Evolutionary conservation across 2,797 vertebrate genomes (phyloP), one percentile per base, ranked within the genome.

Genomic region (Eospalax fontanierii): DNA sequence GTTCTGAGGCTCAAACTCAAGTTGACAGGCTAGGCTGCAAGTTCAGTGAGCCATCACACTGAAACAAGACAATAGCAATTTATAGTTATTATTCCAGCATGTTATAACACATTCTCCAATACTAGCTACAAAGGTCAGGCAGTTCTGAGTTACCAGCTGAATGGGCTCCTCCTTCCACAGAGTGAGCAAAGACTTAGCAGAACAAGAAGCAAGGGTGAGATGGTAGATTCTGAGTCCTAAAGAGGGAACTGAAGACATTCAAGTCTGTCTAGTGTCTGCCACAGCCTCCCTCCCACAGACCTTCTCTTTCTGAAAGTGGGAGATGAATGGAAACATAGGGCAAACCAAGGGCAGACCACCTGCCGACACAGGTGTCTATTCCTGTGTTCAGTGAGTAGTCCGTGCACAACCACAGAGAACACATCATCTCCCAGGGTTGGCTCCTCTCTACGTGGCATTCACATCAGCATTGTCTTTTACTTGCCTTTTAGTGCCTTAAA

Each of bases 151-250:
- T 6, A 4, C 0, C 0, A 3, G 54, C 33, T 50, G 21, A 80
- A 76, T 9, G 40, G 28, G n/a, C 26, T 84, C 8, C n/a, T 4
- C 28, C 15, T 46, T 46, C 54, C 65, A 71, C 0, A 1, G 1
- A 38, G 14, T 33, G 38, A 82, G 4, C 70, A 15, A 43, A 59
- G 43, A 15, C 11, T 40, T 33, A 46, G 19, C 38, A 40, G 38
- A 74, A 1, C 4, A 2, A 59, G 59, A 83, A 30, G 26, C 35
- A 40, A 80, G 22, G 28, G 4, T 0, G 3, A 30, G 33, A 59
- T 0, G 16, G 65, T 10, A 12, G 1, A 14, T 0, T 12, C 35
- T 3, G 33, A 40, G n/a, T 33, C 21, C 28, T n/a, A 8, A 24
- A 54, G 28, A n/a, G 26, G 40, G 19, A 79, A 22, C 40, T 10